A percentile compares a stretch with the other conserved stretches of the same genome.
These are phyloP conservation scores for Macrosoma leucophasiata DNA, from an alignment of 2,888 invertebrate species.

Conservation along the genomic window DNA sequence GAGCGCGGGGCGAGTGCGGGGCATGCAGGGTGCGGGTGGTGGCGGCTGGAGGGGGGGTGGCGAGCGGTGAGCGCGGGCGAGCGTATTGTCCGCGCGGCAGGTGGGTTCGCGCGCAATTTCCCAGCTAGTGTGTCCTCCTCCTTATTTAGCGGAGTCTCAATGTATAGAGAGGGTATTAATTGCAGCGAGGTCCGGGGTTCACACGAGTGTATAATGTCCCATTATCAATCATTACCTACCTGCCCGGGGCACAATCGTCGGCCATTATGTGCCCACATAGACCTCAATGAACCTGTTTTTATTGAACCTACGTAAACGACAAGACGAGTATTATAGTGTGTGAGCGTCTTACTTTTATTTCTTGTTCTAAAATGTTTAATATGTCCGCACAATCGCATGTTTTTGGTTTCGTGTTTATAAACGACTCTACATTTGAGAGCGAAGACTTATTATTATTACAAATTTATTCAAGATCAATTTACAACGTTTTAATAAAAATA, in stretches of 20 bases:
- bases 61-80: conserved; percentile 19
- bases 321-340: no score
- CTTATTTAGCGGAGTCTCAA: conserved; percentile 30
- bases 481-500: no score
- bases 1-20: conserved; percentile 21
- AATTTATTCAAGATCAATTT: no score
- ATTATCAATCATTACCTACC: conserved; percentile 41
- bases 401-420: no score
- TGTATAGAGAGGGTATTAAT: conserved; percentile 32
- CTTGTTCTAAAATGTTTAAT: no score
- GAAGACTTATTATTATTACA: no score
- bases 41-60: conserved; percentile 9
- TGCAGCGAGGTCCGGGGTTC: conserved; percentile 29
- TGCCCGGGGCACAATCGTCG: conserved; percentile 19
- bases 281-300: no score
- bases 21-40: conserved; percentile 19
- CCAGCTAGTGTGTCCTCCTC: conserved; percentile 28
- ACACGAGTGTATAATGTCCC: conserved; percentile 41
- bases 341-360: no score
- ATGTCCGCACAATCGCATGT: no score
- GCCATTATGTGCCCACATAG: conserved; percentile 9
- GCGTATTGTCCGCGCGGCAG: conserved; percentile 28
- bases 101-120: conserved; percentile 34
- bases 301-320: no score
- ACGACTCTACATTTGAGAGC: no score